phyloP scores from a whole-genome alignment of 64 coral and sea anemone genomes.

The Montipora cactus region DNA sequence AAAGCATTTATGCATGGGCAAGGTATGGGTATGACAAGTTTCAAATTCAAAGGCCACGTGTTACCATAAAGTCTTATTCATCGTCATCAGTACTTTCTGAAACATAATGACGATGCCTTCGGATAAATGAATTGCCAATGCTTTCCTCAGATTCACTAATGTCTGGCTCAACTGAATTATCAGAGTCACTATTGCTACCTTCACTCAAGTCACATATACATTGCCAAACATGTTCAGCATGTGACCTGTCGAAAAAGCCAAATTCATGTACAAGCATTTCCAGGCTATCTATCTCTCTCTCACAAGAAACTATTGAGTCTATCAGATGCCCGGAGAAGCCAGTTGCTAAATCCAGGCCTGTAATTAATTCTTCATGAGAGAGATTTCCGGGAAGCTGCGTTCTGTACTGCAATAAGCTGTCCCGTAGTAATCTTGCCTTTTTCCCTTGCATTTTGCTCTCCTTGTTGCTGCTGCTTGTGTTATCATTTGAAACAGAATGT shows the following conservation, averaged over 20 bases:
- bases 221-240: slow-evolving; percentile 52
- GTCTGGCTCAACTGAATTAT: neutral
- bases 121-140: neutral
- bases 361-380: slow-evolving; percentile 57
- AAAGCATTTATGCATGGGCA: too few relatives aligned
- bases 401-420: slow-evolving; percentile 44
- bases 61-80: neutral
- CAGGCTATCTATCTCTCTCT: slow-evolving; percentile 11
- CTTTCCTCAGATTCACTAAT: slow-evolving; percentile 18
- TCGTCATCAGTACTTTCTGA: neutral
- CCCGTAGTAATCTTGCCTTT: slow-evolving; percentile 21
- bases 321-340: slow-evolving; percentile 53
- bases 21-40: too few relatives aligned
- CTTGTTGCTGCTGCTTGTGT: neutral
- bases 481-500: neutral
- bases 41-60: too few relatives aligned
- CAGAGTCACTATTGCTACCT: slow-evolving; percentile 10
- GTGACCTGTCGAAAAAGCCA: slow-evolving; percentile 13
- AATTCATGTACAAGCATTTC: slow-evolving; percentile 46
- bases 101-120: slow-evolving; percentile 18
- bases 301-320: slow-evolving; percentile 31
- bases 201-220: slow-evolving; percentile 34
- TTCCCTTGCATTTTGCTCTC: neutral
- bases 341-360: slow-evolving; percentile 74
- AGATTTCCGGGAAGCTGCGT: slow-evolving; percentile 28